Evolutionary conservation across 2,113 vertebrate species (phyloP).

Genomic region (Hiodon alosoides): DNA sequence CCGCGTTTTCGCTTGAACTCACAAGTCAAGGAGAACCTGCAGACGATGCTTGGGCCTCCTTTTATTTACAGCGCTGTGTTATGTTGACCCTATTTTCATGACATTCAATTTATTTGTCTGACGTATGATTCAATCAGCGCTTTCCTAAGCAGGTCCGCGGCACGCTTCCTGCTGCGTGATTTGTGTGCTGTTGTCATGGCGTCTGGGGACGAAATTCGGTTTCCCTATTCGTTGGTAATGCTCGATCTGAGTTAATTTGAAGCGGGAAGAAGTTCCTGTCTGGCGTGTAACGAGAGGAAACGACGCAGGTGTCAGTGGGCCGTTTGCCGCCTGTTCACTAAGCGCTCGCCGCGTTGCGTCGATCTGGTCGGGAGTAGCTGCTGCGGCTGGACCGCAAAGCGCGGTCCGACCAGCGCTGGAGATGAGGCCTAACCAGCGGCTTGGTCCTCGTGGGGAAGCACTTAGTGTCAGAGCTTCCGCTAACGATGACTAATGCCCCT

Average conservation of each 20-base stretch:
- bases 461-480: conserved; percentile 79
- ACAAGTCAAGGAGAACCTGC: conserved; percentile 27
- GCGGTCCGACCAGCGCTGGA: conserved; percentile 80
- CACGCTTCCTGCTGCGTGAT: not conserved
- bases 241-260: not conserved
- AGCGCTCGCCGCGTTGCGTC: conserved; percentile 16
- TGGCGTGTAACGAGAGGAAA: no score
- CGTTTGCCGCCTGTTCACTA: no score
- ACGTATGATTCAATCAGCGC: conserved; percentile 4
- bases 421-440: conserved; percentile 77
- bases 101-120: conserved; percentile 5
- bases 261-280: no score
- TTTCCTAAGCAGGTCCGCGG: not conserved
- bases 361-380: conserved; percentile 41
- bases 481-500: conserved; percentile 97
- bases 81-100: not conserved
- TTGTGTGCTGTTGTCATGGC: not conserved
- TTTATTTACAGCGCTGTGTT: conserved; percentile 11
- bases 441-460: conserved; percentile 83
- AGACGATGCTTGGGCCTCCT: not conserved
- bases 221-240: not conserved
- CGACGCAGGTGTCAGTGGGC: no score
- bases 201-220: not conserved
- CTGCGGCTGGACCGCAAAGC: conserved; percentile 44
- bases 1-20: conserved; percentile 11